Percentiles rank a stretch among this genome's conserved stretches.
phyloP scores from a whole-genome alignment of 2,888 invertebrate genomes.

The Orthosia gothica region DNA sequence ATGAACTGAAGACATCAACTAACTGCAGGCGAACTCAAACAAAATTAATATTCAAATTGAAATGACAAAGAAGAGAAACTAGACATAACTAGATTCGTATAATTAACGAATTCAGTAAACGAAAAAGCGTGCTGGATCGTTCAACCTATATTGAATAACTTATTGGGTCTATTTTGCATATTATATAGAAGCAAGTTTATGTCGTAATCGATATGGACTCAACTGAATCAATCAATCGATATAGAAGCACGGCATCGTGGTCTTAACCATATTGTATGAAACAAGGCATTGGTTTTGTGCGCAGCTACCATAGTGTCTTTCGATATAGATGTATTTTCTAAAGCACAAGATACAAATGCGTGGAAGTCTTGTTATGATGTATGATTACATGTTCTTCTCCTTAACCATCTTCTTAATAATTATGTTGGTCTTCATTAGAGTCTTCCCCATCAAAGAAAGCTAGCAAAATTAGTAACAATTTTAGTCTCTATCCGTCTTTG shows the following conservation, averaged over 20 bases:
- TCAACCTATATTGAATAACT: constrained; percentile 37
- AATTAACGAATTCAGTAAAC: constrained; percentile 40
- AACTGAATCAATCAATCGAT: background rate
- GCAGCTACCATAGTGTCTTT: too few species aligned
- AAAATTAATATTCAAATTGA: constrained; percentile 39
- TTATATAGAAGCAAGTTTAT: constrained; percentile 42
- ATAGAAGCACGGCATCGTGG: background rate
- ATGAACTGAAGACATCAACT: constrained; percentile 36
- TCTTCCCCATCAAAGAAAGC: too few species aligned
- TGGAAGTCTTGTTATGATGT: too few species aligned
- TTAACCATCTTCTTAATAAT: too few species aligned
- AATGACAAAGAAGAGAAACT: constrained; percentile 57
- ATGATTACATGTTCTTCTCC: too few species aligned
- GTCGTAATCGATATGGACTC: constrained; percentile 36
- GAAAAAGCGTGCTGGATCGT: constrained; percentile 38
- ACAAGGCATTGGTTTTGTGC: too few species aligned
- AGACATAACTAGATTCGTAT: constrained; percentile 28
- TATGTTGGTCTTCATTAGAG: too few species aligned
- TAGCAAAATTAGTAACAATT: too few species aligned
- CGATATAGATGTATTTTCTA: too few species aligned
- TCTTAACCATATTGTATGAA: too few species aligned
- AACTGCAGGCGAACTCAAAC: constrained; percentile 20
- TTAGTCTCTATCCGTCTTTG: background rate
- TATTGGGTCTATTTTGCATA: constrained; percentile 48
- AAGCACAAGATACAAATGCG: too few species aligned